Evolutionary conservation across 1,140 invertebrate species (phyloP), one percentile per base, ranked within the genome.

Genomic region (Mactra quadrangularis): DNA sequence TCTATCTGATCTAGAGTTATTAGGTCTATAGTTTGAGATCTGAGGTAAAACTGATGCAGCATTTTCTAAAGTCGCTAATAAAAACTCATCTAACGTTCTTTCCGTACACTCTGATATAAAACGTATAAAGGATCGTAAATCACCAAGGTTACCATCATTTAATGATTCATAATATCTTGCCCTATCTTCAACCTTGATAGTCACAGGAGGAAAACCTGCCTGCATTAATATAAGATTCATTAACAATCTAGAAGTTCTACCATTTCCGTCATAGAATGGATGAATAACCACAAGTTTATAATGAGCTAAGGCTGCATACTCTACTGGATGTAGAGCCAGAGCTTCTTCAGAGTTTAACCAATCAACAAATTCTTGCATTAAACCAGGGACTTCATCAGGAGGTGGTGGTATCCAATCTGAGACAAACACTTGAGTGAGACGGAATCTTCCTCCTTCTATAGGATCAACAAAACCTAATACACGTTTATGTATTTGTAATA

Each of bases 141-240:
- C 91, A 9, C 91, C 91, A 86, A 96, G 95, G 90, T 99, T 99
- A 0, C 97, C 98, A 25, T 96, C 93, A 90, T 98, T 96, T 17
- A 99, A 93, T 88, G 96, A 95, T 85, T 97, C 95, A 91, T 99
- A 99, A 88, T 95, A 95, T 27, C 90, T 85, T 27, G 94, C 91
- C 86, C 97, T 94, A 87, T 99, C 97, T 89, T 98, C 96, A 87
- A 99, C 98, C 70, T 96, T 95, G 71, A 99, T 97, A 64, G 99
- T 98, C 6, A 99, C 97, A 0, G 98, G 98, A 3, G 98, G 98
- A 94, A 97, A 99, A 0, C 98, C 98, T n/a, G 97, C 96, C 92
- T 97, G 96, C 97, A 99, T 98, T n/a, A 99, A 94, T 82, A 99
- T 96, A 82, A 98, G 95, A 92, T 99, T 99, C 98, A 99, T 99